Base-by-base conservation (phyloP, 2,797 vertebrate genomes). In the Phyllotis vaccarum region DNA sequence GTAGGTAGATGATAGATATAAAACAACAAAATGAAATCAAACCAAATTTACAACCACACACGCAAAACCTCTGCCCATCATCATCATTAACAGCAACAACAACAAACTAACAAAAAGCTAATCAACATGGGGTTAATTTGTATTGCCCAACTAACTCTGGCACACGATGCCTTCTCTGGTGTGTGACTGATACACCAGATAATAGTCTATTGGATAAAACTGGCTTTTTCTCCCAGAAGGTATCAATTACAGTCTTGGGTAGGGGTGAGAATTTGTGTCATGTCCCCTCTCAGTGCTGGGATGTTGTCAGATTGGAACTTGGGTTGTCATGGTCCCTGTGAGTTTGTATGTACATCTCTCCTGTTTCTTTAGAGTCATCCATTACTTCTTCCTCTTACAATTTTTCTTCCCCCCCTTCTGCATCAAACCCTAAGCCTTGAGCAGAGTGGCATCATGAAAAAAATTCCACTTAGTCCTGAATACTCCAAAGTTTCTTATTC, bases 81-180 rank as follows among this genome's bases (percentile, higher is more conserved):
- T 8, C 4, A 64, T 1, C 40, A 83, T 17, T 7, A 81, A 2
- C 3, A 5, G 8, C 16, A 62, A 16, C 16, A 62, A 1, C 0
- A 43, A 14, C 22, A 29, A 14, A 3, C 37, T 16, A 54, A 37
- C 21, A 56, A 56, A 62, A 34, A 46, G 11, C 43, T 66, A 34
- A 85, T 3, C 60, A 85, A 3, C 12, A 66, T 31, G 29, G 31
- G 19, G 19, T 49, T 10, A 2, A 66, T 46, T 49, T 85, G 40
- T 49, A 49, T 66, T 85, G 19, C 19, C 19, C 31, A 85, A n/a
- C 43, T 13, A 66, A 85, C 43, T 17, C 10, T 83, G 22, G 5
- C 31, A 34, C 29, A 85, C 19, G 10, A 14, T 16, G 9, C 2
- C 40, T 46, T 4, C 81, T 58, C 16, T 46, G n/a, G n/a, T 17